Base-by-base conservation (phyloP, 2,888 invertebrate species). In the Dryobotodes eremita region DNA sequence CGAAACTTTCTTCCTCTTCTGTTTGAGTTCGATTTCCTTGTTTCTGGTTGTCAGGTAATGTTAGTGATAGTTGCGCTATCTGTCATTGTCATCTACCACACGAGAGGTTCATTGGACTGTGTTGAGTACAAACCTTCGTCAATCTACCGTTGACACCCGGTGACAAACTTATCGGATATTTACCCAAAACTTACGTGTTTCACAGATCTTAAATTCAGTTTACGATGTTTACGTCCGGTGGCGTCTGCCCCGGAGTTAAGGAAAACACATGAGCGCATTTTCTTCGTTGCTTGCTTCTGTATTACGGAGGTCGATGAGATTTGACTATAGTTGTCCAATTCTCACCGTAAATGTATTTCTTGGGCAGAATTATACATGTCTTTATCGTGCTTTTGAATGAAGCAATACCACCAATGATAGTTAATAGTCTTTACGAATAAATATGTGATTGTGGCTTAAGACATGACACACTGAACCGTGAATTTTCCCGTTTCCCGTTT, bases 121-220 rank as follows among this genome's bases (percentile, higher is more conserved):
- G 70, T 62, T 65, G 66, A 78, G 75, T 50, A 74, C 61, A 77
- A 68, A 88, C 88, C 88, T 88, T 88, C 86, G 88, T 88, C 89
- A 88, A 80, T 83, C 82, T 70, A 77, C 53, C 17, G 78, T 59
- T 86, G 88, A 86, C 84, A 73, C 80, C 17, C 65, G 26, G 75
- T 78, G 86, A 86, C 82, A 84, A 86, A 88, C 88, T 84, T 86
- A 83, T 83, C 64, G 77, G 62, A 69, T 71, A 72, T 71, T 77
- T 85, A 83, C 77, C 74, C 66, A n/a, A 75, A 82, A 75, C 75
- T 83, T 80, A 79, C 73, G 73, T 65, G 80, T 86, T 75, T 73
- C 69, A 65, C 48, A 61, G 77, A 74, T 84, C 73, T 75, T 81
- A 72, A 85, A 61, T 81, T 81, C 5, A 57, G 59, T 84, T 83